A percentile compares a stretch with the other conserved stretches of the same genome.
Evolutionary conservation across 1,140 invertebrate species (phyloP).

Genomic region (Samia ricini): DNA sequence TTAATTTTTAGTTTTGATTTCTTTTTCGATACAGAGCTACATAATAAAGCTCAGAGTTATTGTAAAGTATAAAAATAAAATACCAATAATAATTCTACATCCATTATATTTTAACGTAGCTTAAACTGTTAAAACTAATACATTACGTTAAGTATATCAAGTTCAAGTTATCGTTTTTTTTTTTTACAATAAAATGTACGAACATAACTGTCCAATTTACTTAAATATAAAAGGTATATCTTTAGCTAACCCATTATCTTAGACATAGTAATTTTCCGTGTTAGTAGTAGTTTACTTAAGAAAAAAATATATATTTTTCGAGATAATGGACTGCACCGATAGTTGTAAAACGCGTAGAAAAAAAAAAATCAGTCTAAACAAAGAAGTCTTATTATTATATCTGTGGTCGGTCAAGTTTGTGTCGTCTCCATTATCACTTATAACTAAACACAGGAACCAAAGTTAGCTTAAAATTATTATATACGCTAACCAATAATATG

Average conservation of each 20-base stretch:
- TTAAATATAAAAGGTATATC: slow-evolving; percentile 34
- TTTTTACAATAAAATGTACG: slow-evolving; percentile 43
- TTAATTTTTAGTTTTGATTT: no score
- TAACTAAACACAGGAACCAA: slow-evolving; percentile 48
- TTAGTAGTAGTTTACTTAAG: not conserved
- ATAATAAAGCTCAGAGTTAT: no score
- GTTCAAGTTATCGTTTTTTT: no score
- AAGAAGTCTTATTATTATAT: slow-evolving; percentile 40
- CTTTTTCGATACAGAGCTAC: no score
- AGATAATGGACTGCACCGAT: slow-evolving; percentile 13
- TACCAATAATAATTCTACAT: slow-evolving; percentile 66
- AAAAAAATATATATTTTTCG: not conserved
- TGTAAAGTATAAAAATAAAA: not conserved
- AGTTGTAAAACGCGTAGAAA: slow-evolving; percentile 19
- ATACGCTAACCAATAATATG: slow-evolving; percentile 2
- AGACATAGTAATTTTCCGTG: not conserved
- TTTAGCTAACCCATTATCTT: slow-evolving; percentile 21
- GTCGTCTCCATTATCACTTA: slow-evolving; percentile 34
- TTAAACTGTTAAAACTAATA: slow-evolving; percentile 68
- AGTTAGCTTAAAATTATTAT: slow-evolving; percentile 30
- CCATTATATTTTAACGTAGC: slow-evolving; percentile 74
- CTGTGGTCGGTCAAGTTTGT: slow-evolving; percentile 42
- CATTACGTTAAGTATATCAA: slow-evolving; percentile 51
- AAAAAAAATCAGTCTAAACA: slow-evolving; percentile 71
- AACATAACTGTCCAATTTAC: slow-evolving; percentile 39